Percentiles rank a stretch among this genome's conserved stretches.
Conservation (phyloP, 2,113 vertebrate species). For the Puffinus mauretanicus region DNA sequence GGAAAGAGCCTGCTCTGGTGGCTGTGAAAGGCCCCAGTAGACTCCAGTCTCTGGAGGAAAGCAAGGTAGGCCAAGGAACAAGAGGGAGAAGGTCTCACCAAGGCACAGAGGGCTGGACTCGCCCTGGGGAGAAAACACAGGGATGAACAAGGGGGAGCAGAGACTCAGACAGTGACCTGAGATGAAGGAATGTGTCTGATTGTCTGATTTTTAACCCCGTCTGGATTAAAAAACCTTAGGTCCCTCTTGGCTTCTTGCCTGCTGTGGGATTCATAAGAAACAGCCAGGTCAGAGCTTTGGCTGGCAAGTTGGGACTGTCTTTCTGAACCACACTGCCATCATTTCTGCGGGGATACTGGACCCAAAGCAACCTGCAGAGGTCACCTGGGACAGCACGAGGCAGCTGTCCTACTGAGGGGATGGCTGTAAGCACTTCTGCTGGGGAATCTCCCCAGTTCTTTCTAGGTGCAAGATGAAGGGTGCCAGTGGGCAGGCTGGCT, state of each 20-base stretch:
- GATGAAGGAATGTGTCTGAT: neutral
- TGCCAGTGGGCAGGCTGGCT: neutral
- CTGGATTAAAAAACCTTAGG: neutral
- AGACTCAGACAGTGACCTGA: neutral
- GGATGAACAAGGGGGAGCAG: neutral
- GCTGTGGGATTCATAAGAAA: neutral
- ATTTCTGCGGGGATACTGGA: neutral
- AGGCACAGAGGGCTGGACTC: neutral
- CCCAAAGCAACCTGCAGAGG: neutral
- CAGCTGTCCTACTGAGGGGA: neutral
- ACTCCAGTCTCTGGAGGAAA: neutral
- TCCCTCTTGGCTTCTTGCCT: neutral
- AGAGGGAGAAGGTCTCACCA: neutral
- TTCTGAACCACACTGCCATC: neutral
- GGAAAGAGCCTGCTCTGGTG: neutral
- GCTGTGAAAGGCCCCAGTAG: constrained; percentile 13
- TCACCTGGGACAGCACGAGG: neutral
- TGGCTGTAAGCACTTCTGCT: neutral
- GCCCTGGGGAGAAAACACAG: neutral
- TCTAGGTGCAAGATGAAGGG: neutral
- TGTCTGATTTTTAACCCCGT: neutral
- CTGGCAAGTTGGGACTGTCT: neutral
- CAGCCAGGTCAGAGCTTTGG: neutral
- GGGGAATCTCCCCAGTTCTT: fast-evolving
- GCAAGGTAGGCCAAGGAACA: neutral